Percentiles rank a stretch among this genome's conserved stretches.
Evolutionary conservation across 2,888 invertebrate species (phyloP).

Genomic region (Agrochola macilenta): DNA sequence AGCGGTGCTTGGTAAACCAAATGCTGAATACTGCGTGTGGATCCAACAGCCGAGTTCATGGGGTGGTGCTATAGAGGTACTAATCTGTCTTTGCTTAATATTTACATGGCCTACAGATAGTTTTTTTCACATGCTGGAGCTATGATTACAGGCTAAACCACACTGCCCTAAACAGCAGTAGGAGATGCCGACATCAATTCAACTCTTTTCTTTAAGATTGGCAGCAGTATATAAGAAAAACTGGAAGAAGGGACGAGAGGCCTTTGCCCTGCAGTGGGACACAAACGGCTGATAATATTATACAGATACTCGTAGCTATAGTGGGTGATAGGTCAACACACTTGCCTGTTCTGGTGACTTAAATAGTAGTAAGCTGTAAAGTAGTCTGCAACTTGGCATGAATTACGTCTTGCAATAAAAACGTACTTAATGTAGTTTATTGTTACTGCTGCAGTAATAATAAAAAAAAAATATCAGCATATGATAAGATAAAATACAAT

Average conservation of each 20-base stretch:
- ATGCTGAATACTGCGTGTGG: constrained; percentile 97
- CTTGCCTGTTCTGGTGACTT: background rate
- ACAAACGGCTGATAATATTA: too few species aligned
- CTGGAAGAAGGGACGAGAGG: background rate
- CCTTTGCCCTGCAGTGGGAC: too few species aligned
- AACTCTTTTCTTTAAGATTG: background rate
- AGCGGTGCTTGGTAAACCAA: constrained; percentile 96
- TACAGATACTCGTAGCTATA: too few species aligned
- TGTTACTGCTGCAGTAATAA: background rate
- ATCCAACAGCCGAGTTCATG: constrained; percentile 96
- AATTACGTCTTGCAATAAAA: background rate
- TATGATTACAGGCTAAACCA: background rate
- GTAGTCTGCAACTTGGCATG: background rate
- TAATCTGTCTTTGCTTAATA: background rate
- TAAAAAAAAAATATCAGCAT: background rate
- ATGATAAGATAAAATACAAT: too few species aligned
- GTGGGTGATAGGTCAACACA: background rate
- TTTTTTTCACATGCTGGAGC: too few species aligned
- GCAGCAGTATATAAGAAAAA: background rate
- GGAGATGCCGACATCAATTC: background rate
- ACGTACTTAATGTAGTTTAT: background rate
- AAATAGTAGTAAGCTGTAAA: background rate
- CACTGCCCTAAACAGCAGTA: background rate
- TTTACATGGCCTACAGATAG: background rate
- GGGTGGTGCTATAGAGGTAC: constrained; percentile 98